Evolutionary conservation across 2,888 invertebrate genomes (phyloP), one percentile per base, ranked within the genome.

Genomic region (Rapana venosa): DNA sequence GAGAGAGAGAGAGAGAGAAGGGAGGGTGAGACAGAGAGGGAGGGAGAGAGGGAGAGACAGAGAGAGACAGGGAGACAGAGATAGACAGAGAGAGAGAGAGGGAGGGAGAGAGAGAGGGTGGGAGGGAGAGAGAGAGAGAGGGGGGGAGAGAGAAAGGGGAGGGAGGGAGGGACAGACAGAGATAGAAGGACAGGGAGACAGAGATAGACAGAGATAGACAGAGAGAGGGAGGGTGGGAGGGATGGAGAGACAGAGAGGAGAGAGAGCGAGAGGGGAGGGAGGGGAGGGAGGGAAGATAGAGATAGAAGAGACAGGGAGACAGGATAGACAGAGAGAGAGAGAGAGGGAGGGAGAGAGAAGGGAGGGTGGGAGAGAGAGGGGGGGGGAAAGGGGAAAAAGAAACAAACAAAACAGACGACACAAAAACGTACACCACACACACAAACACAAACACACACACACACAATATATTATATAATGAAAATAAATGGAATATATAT

Each of bases 11-110:
- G 70, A 70, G 70, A 70, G 70, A 70, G 70, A 70, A 26, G 26
- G 70, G 26, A 0, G 8, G 26, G 22, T 0, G 8, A 22, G 22
- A 5, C 22, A 5, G 70, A 70, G 70, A 70, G 70, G 26, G 74
- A 74, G 74, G n/a, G 74, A 74, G 74, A 74, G 74, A 74, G 74
- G n/a, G 74, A 74, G 74, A 74, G 74, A 74, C n/a, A 74, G 74
- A 74, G 74, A 74, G 74, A 74, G 74, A 74, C n/a, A 74, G 74
- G 26, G 74, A 74, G 26, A 74, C n/a, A 26, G 74, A 74, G 74
- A 74, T 0, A 74, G 74, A 74, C n/a, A 74, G 74, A 74, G 74
- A 74, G 74, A 74, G 74, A 74, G 74, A 74, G 74, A 74, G 74
- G 26, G 26, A 74, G 74, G 2, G 74, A 74, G 74, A 74, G 26